Evolutionary conservation across 2,797 vertebrate species (phyloP).

Genomic region (Epinephelus awoara): DNA sequence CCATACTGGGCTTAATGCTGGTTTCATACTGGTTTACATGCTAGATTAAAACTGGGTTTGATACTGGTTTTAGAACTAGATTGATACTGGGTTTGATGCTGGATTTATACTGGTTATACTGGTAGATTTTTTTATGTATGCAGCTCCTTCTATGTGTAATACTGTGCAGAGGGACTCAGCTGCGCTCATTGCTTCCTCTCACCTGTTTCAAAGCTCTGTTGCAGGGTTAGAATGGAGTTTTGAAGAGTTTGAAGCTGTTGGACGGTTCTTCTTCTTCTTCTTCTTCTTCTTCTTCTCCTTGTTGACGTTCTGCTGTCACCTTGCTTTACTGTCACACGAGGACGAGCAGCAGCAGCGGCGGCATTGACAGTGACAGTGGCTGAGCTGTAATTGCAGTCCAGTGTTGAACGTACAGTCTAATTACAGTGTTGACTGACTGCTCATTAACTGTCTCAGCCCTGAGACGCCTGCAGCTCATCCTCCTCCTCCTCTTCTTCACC

Average conservation of each 20-base stretch:
- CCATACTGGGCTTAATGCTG: background rate
- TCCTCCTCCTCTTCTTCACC: background rate
- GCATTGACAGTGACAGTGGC: background rate
- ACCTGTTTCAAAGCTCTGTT: too few species aligned
- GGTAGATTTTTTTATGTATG: too few species aligned
- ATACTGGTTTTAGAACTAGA: too few species aligned
- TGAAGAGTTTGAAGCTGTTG: background rate
- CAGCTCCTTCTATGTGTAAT: too few species aligned
- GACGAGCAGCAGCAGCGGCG: conserved; percentile 15
- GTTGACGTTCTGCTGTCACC: background rate
- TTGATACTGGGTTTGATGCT: background rate
- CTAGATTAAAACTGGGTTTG: background rate
- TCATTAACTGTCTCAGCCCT: conserved; percentile 19
- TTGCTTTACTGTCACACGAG: background rate
- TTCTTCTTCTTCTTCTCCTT: background rate
- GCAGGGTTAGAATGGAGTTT: too few species aligned
- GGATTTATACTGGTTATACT: background rate
- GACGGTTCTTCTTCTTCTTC: background rate
- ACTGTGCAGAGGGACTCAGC: too few species aligned
- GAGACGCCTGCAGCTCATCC: background rate
- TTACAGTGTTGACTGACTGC: conserved; percentile 41
- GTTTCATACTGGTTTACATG: too few species aligned
- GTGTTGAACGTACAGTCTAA: conserved; percentile 14
- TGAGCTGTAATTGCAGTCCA: conserved; percentile 30
- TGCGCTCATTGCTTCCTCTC: too few species aligned